phyloP scores from a whole-genome alignment of 1,140 invertebrate species.

The Platyscapa corneri region DNA sequence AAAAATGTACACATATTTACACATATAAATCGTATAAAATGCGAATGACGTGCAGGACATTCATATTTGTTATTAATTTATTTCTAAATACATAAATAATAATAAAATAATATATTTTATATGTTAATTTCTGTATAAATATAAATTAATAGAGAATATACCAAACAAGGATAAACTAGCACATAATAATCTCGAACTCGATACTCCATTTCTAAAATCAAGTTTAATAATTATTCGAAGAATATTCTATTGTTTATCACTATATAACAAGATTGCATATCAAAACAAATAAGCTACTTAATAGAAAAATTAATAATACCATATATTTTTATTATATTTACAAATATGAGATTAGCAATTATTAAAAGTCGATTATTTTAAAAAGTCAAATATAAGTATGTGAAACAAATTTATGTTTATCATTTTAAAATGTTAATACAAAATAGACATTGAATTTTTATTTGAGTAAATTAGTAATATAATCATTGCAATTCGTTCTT shows the following conservation, averaged over 20 bases:
- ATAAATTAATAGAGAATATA: not conserved
- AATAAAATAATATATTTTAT: not conserved
- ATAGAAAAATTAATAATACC: not conserved
- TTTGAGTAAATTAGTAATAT: not conserved
- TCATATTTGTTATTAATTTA: too few relatives aligned
- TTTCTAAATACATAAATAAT: too few relatives aligned
- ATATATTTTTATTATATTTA: not conserved
- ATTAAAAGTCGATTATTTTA: not conserved
- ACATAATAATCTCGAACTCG: too few relatives aligned
- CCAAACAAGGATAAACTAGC: too few relatives aligned
- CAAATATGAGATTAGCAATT: not conserved
- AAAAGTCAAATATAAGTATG: too few relatives aligned
- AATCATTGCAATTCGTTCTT: not conserved
- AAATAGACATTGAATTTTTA: too few relatives aligned
- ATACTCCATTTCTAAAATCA: too few relatives aligned
- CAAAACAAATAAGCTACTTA: not conserved
- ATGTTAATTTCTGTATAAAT: not conserved
- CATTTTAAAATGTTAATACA: too few relatives aligned
- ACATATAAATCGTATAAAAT: too few relatives aligned
- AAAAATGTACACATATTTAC: not conserved
- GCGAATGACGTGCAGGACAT: too few relatives aligned
- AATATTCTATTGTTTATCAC: not conserved
- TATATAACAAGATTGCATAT: not conserved
- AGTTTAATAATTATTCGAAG: too few relatives aligned
- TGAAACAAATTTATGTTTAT: too few relatives aligned